Evolutionary conservation across 1,140 invertebrate genomes (phyloP).

Genomic region (Drosophila triauraria): DNA sequence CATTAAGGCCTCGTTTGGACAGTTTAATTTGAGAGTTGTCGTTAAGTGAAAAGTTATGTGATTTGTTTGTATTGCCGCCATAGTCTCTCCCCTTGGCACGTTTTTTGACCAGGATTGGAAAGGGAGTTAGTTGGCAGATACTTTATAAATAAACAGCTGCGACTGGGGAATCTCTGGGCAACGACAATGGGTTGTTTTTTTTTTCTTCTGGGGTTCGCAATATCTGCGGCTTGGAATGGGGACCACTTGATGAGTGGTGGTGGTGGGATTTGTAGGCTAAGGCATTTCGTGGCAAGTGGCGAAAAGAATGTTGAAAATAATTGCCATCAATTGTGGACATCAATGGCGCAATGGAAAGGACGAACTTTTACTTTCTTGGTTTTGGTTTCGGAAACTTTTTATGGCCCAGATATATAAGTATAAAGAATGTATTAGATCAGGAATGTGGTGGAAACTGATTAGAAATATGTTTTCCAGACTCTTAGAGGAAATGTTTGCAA

Average conservation of each 20-base stretch:
- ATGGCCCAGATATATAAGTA: conserved; percentile 1
- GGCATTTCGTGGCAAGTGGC: conserved; percentile 40
- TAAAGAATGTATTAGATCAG: conserved; percentile 6
- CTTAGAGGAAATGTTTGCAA: too few species aligned
- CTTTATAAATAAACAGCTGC: conserved; percentile 53
- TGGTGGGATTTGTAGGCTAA: conserved; percentile 21
- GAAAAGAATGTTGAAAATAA: conserved; percentile 37
- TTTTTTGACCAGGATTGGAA: conserved; percentile 33
- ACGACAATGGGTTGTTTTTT: conserved; percentile 6
- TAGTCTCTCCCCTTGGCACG: conserved; percentile 6
- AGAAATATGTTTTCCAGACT: neutral
- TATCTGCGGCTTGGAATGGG: conserved; percentile 18
- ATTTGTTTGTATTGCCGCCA: conserved; percentile 54
- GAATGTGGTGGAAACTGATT: conserved; percentile 2
- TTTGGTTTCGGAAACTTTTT: neutral
- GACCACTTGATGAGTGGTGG: conserved; percentile 42
- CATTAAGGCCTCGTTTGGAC: conserved; percentile 60
- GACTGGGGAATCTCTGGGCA: conserved; percentile 26
- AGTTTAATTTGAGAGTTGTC: conserved; percentile 78
- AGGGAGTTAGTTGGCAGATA: conserved; percentile 39
- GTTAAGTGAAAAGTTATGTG: conserved; percentile 82
- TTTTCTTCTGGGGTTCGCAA: conserved; percentile 3
- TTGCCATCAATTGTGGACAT: conserved; percentile 40
- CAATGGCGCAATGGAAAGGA: conserved; percentile 21
- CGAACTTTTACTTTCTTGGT: conserved; percentile 1